Conservation (phyloP, 2,113 vertebrate species). For the Agapornis roseicollis region DNA sequence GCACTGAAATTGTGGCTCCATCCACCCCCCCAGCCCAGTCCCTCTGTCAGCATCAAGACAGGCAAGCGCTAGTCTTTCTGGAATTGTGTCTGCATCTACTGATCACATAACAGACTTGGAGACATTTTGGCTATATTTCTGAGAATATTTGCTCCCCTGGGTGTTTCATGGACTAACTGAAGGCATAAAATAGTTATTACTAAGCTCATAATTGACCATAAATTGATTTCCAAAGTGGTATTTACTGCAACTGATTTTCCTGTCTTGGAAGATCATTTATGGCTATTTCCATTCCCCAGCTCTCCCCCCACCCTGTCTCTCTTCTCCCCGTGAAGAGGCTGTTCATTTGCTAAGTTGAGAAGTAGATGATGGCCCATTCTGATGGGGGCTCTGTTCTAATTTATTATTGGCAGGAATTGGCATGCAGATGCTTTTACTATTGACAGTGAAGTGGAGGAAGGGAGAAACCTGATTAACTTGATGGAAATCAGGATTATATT, state of each 20-base stretch:
- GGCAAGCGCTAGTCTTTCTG: background rate
- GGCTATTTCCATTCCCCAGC: background rate
- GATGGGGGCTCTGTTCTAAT: background rate
- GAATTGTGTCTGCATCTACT: background rate
- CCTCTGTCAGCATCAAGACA: background rate
- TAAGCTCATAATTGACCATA: slow-evolving; percentile 1
- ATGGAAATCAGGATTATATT: background rate
- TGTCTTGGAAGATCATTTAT: background rate
- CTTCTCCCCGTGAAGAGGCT: background rate
- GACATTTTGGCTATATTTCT: background rate
- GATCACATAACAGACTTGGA: background rate
- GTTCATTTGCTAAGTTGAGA: slow-evolving; percentile 10
- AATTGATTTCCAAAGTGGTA: slow-evolving; percentile 46
- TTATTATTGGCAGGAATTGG: background rate
- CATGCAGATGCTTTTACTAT: background rate
- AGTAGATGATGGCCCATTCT: background rate
- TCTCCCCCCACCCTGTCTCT: background rate
- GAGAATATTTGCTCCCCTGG: slow-evolving; percentile 4
- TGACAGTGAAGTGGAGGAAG: background rate
- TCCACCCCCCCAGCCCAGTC: rapidly evolving
- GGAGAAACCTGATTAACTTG: background rate
- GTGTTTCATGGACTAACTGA: background rate
- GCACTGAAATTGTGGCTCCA: background rate
- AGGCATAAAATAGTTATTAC: background rate
- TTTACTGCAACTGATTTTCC: slow-evolving; percentile 33